Evolutionary conservation across 2,797 vertebrate species (phyloP), one percentile per base, ranked within the genome.

Genomic region (Neomorphus geoffroyi): DNA sequence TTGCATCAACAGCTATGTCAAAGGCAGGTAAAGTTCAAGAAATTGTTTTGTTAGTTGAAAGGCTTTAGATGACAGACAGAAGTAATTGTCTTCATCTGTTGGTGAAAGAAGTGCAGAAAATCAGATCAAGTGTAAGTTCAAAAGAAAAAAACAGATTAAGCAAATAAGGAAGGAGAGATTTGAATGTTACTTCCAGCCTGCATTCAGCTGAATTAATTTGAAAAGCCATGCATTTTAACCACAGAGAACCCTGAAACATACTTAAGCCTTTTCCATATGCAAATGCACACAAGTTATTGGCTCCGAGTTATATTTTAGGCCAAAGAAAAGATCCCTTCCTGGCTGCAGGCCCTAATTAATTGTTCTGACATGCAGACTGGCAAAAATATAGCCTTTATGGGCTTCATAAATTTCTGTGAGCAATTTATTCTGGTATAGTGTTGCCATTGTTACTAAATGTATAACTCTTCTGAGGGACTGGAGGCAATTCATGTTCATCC

Each of bases 111-210:
- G 23, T n/a, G 18, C 27, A 88, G 46, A 91, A 94, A 88, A 88
- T 51, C n/a, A 90, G 45, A 90, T 79, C 57, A 85, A 88, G 18
- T 26, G 2, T 27, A 65, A 61, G 6, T 82, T 84, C 67, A 74
- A 91, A 86, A 89, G 33, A 67, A 93, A 92, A 81, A 22, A 90
- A 19, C 82, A 78, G 30, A 77, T 80, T 83, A 91, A 79, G 30
- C 67, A 75, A 95, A 97, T 79, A 96, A 96, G 67, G 67, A 79
- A 94, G 58, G 85, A 67, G 39, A 57, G 56, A 75, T 92, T 91
- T 93, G 46, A 11, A 78, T 10, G 0, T 57, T 93, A 27, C 35
- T 89, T 92, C 35, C 16, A 61, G 46, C 70, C 75, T 80, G 48
- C 83, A 95, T 84, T 88, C 58, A 61, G 41, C 15, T 37, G 30